Base-by-base conservation (phyloP, 2,797 vertebrate genomes). In the Odontamblyopus rebecca region DNA sequence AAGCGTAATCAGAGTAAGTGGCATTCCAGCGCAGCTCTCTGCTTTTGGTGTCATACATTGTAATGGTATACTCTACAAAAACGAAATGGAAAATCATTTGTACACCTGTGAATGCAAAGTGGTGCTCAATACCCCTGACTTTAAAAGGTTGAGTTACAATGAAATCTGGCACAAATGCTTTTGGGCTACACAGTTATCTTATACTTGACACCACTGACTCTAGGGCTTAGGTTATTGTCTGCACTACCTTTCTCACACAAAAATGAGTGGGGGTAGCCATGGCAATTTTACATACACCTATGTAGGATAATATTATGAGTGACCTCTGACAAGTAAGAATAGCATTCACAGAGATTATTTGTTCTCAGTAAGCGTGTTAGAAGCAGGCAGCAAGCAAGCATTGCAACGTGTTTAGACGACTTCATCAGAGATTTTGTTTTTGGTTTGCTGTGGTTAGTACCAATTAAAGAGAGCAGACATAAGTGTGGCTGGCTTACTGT, bases 1-100 rank as follows among this genome's bases (percentile, higher is more conserved):
- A 96, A 61, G 98, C 97, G 1, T 99, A 98, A 89, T 99, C 96
- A 0, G 96, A 98, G 80, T 99, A 99, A 51, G 98, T 99, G 88
- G 97, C 98, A 38, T 99, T 99, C 97, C 98, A 99, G 53, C 96
- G 95, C 79, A 99, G 90, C 90, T 98, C 97, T 67, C 97, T 92
- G 88, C 94, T 97, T 87, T 99, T 99, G 76, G 97, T 99, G 93
- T 99, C 98, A 0, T 97, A 99, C 97, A 99, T 99, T 62, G 98
- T 98, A 91, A 99, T 99, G 8, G 97, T 99, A 67, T 99, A 99
- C 75, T 99, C 98, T 98, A 56, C 61, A 94, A 73, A 7, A 18
- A 5, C 67, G 16, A 75, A 19, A 13, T 73, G 0, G 19, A 62
- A 51, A 30, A 61, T 60, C 0, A 50, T 59, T 32, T n/a, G 54